phyloP scores from a whole-genome alignment of 2,113 vertebrate species.

The Condylura cristata region DNA sequence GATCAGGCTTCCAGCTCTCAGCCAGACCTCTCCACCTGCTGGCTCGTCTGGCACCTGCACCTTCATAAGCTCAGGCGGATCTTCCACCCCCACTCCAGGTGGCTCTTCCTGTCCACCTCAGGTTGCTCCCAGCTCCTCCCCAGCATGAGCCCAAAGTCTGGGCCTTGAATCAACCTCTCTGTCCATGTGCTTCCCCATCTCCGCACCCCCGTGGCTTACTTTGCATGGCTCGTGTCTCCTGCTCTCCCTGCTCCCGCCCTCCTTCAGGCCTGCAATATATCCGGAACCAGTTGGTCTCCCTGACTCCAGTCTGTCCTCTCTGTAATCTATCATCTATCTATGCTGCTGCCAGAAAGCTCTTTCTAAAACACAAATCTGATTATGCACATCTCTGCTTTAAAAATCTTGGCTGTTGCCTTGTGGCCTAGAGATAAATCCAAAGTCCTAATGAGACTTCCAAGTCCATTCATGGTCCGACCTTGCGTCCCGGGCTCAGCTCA shows the following conservation, averaged over 20 bases:
- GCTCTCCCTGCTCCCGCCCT: not conserved
- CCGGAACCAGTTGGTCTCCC: constrained; percentile 71
- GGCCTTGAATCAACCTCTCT: not conserved
- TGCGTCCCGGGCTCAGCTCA: not conserved
- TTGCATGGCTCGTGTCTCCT: not conserved
- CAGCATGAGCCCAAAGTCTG: not conserved
- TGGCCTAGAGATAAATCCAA: constrained; percentile 68
- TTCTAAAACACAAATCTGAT: constrained; percentile 79
- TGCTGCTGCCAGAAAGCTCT: constrained; percentile 71
- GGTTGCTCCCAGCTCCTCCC: not conserved
- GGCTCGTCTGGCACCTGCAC: not conserved
- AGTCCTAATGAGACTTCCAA: constrained; percentile 57
- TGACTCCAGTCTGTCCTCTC: constrained; percentile 75
- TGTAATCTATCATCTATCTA: constrained; percentile 71
- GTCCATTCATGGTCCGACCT: constrained; percentile 57
- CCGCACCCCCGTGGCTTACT: not conserved
- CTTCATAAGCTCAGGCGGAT: not conserved
- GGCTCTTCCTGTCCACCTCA: not conserved
- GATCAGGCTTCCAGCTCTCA: not conserved
- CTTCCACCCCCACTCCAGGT: not conserved
- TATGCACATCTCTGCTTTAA: constrained; percentile 72
- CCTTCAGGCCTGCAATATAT: not conserved
- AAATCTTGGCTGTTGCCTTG: constrained; percentile 63
- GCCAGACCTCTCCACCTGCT: not conserved
- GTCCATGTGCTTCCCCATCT: not conserved